Percentiles rank a stretch among this genome's conserved stretches.
Evolutionary conservation across 1,140 invertebrate genomes (phyloP).

Genomic region (Macrocentrus cingulum): DNA sequence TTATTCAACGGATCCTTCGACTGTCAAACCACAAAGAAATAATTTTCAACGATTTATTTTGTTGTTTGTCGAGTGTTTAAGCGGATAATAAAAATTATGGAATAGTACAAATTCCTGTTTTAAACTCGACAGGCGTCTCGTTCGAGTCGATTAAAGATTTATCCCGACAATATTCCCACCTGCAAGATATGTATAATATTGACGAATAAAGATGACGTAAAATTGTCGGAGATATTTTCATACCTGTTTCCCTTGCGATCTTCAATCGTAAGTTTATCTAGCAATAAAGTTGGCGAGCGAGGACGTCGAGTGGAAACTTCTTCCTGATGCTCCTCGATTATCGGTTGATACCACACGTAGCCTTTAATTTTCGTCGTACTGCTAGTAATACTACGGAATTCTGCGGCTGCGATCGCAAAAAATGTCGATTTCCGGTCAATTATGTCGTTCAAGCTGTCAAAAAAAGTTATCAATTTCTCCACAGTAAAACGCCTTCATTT

Average conservation of each 20-base stretch:
- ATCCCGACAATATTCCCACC: conserved; percentile 22
- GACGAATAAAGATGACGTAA: neutral
- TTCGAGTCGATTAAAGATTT: conserved; percentile 18
- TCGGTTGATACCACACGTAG: conserved; percentile 35
- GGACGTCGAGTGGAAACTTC: conserved; percentile 31
- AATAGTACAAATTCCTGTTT: conserved; percentile 13
- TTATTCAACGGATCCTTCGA: too few relatives aligned
- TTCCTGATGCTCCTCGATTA: conserved; percentile 29
- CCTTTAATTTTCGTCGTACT: conserved; percentile 32
- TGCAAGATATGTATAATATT: neutral
- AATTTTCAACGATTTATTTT: too few relatives aligned
- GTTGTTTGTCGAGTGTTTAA: too few relatives aligned
- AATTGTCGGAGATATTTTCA: neutral
- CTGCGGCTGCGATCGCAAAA: conserved; percentile 42
- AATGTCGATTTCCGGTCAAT: conserved; percentile 35
- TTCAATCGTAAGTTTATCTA: conserved; percentile 43
- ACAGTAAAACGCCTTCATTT: too few relatives aligned
- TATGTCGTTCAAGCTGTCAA: conserved; percentile 37
- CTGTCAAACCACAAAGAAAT: too few relatives aligned
- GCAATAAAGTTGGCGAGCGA: conserved; percentile 27
- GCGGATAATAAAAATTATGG: conserved; percentile 14
- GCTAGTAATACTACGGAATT: conserved; percentile 35
- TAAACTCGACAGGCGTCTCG: conserved; percentile 17
- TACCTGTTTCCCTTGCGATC: conserved; percentile 49
- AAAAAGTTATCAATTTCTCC: neutral